Base-by-base conservation (phyloP, 2,113 vertebrate genomes). In the Elephantulus edwardii region DNA sequence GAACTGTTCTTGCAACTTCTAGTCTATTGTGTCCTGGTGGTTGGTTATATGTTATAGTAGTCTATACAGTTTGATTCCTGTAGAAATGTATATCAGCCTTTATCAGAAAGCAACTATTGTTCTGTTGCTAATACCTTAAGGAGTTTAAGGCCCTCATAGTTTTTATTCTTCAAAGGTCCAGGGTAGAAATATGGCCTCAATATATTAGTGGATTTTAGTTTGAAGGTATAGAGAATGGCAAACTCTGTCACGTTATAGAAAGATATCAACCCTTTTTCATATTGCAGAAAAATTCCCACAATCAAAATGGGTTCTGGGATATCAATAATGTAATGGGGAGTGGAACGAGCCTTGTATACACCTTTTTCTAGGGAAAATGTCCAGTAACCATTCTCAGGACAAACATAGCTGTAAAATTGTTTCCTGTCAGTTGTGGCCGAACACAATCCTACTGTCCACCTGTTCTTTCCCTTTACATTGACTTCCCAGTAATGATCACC, bases 381-480 rank as follows among this genome's bases (percentile, higher is more conserved):
- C 97, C 97, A n/a, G n/a, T n/a, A n/a, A n/a, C n/a, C n/a, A 2
- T 97, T 95, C 35, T 96, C 93, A 11, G 97, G 97, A 91, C 94
- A 94, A 80, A 97, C 91, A 0, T 94, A 97, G 60, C 97, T 33
- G 12, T 20, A 96, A 64, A 92, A 28, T 44, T 97, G 97, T 85
- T 97, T 97, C 80, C 97, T 94, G 50, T 1, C 86, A 60, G 97
- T 86, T 2, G 97, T 97, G 81, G 92, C 54, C 30, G 35, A 93
- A 77, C 97, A 97, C 75, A 98, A 95, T 3, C 97, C 97, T 76
- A 98, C 30, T 50, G 97, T 96, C 97, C 97, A 98, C 0, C 96
- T 94, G 5, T 95, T 97, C 95, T 98, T 98, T n/a, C n/a, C 96
- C 48, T 91, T 92, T 10, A 98, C 97, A 0, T 95, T 96, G 82